Evolutionary conservation across 2,113 vertebrate genomes (phyloP).

Genomic region (Coptodon bakossiorum): DNA sequence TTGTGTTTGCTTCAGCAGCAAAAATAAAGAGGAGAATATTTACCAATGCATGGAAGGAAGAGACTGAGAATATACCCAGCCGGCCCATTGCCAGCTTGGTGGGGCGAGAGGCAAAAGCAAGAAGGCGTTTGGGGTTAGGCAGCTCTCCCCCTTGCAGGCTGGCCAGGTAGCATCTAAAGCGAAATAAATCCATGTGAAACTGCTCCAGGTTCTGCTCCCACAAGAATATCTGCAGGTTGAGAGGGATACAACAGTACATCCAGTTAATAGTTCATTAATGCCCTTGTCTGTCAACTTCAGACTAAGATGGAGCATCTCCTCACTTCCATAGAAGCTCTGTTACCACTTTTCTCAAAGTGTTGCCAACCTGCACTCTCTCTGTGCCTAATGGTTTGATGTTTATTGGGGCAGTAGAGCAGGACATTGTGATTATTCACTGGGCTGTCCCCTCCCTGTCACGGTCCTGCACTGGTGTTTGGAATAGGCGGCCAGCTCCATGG

Average conservation of each 20-base stretch:
- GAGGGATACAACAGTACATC: neutral
- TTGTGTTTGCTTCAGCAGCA: neutral
- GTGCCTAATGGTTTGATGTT: slow-evolving; percentile 27
- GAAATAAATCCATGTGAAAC: slow-evolving; percentile 95
- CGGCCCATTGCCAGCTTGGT: slow-evolving; percentile 95
- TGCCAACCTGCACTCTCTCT: slow-evolving; percentile 8
- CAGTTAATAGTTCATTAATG: neutral
- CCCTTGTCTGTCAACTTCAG: neutral
- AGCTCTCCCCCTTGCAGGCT: slow-evolving; percentile 94
- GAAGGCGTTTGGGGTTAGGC: slow-evolving; percentile 91
- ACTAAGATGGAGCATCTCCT: neutral
- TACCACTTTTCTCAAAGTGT: neutral
- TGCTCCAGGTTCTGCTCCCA: slow-evolving; percentile 98
- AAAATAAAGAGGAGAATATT: slow-evolving; percentile 9
- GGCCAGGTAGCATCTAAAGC: slow-evolving; percentile 89
- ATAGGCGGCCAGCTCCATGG: neutral
- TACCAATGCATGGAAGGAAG: slow-evolving; percentile 92
- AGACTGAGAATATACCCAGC: slow-evolving; percentile 92
- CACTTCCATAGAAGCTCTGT: neutral
- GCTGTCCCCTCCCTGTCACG: slow-evolving; percentile 35
- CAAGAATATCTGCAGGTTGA: slow-evolving; percentile 80
- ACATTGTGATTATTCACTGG: slow-evolving; percentile 46
- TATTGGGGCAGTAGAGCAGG: slow-evolving; percentile 47
- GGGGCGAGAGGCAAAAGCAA: slow-evolving; percentile 89
- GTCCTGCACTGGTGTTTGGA: slow-evolving; percentile 39